Evolutionary conservation across 2,888 invertebrate species (phyloP), one percentile per base, ranked within the genome.

Genomic region (Hymenopus coronatus): DNA sequence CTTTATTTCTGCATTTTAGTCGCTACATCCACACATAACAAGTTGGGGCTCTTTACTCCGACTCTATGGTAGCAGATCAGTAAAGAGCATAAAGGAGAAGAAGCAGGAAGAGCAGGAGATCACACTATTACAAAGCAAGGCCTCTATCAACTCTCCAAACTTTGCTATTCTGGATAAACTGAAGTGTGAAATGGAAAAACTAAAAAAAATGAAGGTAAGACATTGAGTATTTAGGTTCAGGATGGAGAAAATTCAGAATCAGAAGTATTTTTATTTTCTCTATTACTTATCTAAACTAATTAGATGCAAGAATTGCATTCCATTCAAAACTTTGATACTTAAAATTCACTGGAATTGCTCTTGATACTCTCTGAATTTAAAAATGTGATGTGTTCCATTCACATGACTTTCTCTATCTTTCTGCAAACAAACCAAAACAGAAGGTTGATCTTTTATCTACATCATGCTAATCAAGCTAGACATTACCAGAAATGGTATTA

Each of bases 1-100:
- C 40, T 27, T 84, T 70, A 27, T 25, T 81, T 89, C n/a, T 81
- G 27, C 25, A 28, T 85, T 28, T 3, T 93, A 98, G 96, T 96
- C 96, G 88, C 94, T 99, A 46, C 99, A 99, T 94, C 99, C 99
- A 0, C 98, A 99, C 93, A 97, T 99, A 88, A 96, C 95, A 40
- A 98, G 97, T 2, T 99, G 99, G 98, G 99, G 99, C 88, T 98
- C 99, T 0, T 94, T 99, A 84, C 94, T 99, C 15, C 96, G 99
- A 0, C 95, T 99, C 70, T 99, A 99, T 93, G 99, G 98, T 88
- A 98, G 97, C 91, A 96, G 97, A 82, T 98, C 98, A 7, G 97
- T 98, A 28, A 98, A 98, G 93, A 97, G 97, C 90, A 97, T 98
- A 92, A 98, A 98, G 92, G 98, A 98, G 93, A 98, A 97, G 93